Percentiles rank a stretch among this genome's conserved stretches.
Conservation (phyloP, 2,888 invertebrate species). For the Seladonia tumulorum region DNA sequence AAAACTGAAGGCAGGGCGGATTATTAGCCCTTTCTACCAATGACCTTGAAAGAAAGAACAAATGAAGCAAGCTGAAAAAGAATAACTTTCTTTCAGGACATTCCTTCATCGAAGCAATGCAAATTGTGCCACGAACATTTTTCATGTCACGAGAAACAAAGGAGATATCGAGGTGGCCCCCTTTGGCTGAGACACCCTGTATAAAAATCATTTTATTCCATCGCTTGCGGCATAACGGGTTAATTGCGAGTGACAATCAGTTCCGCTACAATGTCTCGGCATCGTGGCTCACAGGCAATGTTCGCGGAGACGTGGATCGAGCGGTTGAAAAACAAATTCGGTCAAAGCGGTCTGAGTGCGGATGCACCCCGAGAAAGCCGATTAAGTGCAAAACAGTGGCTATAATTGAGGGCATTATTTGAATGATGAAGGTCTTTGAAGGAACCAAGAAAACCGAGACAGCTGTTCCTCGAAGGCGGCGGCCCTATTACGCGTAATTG, state of each 20-base stretch:
- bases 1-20: too few species aligned
- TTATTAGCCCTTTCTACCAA: too few species aligned
- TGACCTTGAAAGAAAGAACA: too few species aligned
- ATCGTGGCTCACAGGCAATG: neutral
- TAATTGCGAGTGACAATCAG: neutral
- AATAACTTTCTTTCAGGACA: neutral
- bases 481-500: slow-evolving; percentile 76
- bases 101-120: too few species aligned
- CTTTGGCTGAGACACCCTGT: neutral
- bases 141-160: neutral
- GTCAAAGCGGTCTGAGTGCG: slow-evolving; percentile 7
- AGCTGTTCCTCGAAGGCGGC: slow-evolving; percentile 69
- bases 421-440: slow-evolving; percentile 65
- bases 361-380: slow-evolving; percentile 41
- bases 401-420: slow-evolving; percentile 59
- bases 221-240: neutral
- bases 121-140: too few species aligned
- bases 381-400: slow-evolving; percentile 53
- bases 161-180: neutral
- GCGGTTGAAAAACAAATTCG: neutral
- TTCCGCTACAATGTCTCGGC: neutral
- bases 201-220: neutral
- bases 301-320: neutral
- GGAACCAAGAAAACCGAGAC: slow-evolving; percentile 65
- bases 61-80: too few species aligned